A percentile compares a stretch with the other conserved stretches of the same genome.
These are phyloP conservation scores for Rhingia campestris DNA, from an alignment of 2,888 invertebrate genomes.

Conservation along the genomic window DNA sequence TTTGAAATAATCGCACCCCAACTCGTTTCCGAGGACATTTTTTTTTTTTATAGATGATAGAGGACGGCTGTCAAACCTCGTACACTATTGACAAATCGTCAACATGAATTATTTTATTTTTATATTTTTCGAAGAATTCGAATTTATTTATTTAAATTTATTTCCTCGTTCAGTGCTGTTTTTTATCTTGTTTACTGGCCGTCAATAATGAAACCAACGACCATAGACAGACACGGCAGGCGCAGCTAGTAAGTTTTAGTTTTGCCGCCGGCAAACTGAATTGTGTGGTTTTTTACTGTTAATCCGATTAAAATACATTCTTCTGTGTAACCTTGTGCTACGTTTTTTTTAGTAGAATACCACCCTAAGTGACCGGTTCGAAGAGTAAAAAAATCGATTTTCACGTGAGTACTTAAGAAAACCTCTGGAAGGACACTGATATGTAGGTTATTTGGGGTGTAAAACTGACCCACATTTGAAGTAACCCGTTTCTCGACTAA, in stretches of 20 bases:
- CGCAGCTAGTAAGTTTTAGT: background rate
- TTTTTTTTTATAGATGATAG: too few species aligned
- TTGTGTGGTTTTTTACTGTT: background rate
- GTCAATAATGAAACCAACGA: too few species aligned
- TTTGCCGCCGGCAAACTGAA: background rate
- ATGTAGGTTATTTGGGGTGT: slow-evolving; percentile 65
- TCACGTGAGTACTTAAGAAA: slow-evolving; percentile 54
- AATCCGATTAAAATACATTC: slow-evolving; percentile 25
- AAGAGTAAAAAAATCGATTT: slow-evolving; percentile 60
- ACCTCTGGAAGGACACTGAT: slow-evolving; percentile 57
- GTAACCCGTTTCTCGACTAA: slow-evolving; percentile 1
- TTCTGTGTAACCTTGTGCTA: slow-evolving; percentile 34
- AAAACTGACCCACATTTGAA: slow-evolving; percentile 67
- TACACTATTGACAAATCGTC: too few species aligned
- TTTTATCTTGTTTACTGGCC: too few species aligned
- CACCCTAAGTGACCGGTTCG: slow-evolving; percentile 7
- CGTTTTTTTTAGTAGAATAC: slow-evolving; percentile 31
- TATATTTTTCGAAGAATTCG: too few species aligned
- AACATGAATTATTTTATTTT: too few species aligned
- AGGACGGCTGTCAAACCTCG: too few species aligned
- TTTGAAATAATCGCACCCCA: too few species aligned
- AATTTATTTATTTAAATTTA: too few species aligned
- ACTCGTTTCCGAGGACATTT: too few species aligned
- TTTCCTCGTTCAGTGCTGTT: too few species aligned
- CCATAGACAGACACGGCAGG: too few species aligned